Evolutionary conservation across 2,888 invertebrate species (phyloP).

Genomic region (Branchinecta sandiegonensis): DNA sequence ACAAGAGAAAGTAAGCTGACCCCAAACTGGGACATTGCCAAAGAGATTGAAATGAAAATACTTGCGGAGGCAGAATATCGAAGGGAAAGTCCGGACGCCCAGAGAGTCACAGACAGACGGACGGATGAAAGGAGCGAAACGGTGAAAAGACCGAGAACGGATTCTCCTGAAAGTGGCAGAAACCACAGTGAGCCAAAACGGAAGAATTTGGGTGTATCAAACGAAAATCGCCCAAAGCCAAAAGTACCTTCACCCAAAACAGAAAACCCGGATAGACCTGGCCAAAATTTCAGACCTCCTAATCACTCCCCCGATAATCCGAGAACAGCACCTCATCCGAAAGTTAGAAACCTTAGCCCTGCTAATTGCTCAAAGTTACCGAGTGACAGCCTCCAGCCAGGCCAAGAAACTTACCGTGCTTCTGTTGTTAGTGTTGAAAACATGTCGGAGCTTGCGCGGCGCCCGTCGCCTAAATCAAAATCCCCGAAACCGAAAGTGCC

Average conservation of each 20-base stretch:
- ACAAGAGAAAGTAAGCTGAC: background rate
- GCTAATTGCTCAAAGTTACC: background rate
- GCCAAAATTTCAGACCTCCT: background rate
- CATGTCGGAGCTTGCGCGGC: constrained; percentile 6
- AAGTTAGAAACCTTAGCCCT: too few relatives aligned
- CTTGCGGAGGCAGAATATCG: background rate
- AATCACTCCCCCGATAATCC: too few relatives aligned
- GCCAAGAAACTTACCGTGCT: background rate
- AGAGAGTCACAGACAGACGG: too few relatives aligned
- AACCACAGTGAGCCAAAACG: background rate
- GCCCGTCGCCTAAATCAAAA: background rate
- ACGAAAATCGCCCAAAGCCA: background rate
- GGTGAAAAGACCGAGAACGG: background rate
- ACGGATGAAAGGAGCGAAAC: background rate
- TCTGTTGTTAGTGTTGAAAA: constrained; percentile 15
- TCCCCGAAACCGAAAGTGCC: background rate
- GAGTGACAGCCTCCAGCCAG: background rate
- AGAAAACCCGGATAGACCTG: background rate
- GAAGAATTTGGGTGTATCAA: background rate
- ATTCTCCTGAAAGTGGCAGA: background rate
- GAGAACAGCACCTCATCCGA: background rate
- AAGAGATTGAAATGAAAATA: constrained; percentile 1
- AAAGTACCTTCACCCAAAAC: background rate
- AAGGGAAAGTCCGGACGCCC: background rate
- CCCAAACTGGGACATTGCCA: background rate